Percentiles rank a stretch among this genome's conserved stretches.
Evolutionary conservation across 1,140 invertebrate genomes (phyloP).

Genomic region (Drosophila hydei): DNA sequence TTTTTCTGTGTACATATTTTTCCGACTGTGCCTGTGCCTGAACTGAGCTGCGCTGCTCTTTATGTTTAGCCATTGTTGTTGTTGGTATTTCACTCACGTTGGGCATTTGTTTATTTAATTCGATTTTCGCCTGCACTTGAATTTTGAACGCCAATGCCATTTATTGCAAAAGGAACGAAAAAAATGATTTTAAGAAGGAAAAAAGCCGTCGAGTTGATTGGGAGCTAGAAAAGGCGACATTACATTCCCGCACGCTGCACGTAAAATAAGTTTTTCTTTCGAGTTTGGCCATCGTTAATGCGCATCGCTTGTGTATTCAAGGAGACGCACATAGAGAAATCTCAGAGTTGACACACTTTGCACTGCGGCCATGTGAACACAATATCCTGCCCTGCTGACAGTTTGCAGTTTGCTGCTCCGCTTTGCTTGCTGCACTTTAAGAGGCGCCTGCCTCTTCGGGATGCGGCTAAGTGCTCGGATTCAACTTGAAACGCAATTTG

Average conservation of each 20-base stretch:
- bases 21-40: constrained; percentile 4
- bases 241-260: constrained; percentile 31
- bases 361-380: constrained; percentile 61
- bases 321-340: constrained; percentile 29
- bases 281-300: constrained; percentile 30
- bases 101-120: constrained; percentile 82
- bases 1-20: background rate
- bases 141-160: constrained; percentile 50
- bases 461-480: constrained; percentile 56
- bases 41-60: constrained; percentile 29
- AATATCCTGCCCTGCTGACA: constrained; percentile 66
- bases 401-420: constrained; percentile 45
- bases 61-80: constrained; percentile 28
- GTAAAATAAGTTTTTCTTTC: constrained; percentile 19
- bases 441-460: constrained; percentile 49
- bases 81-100: constrained; percentile 74
- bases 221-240: constrained; percentile 9
- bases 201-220: constrained; percentile 7
- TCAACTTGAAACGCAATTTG: constrained; percentile 75
- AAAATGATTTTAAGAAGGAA: background rate
- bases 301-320: constrained; percentile 53
- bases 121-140: constrained; percentile 62
- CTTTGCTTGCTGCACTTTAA: constrained; percentile 60
- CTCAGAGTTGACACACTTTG: constrained; percentile 69
- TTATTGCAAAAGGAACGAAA: constrained; percentile 25